Base-by-base conservation (phyloP, 2,888 invertebrate genomes). In the Oscheius sp. region DNA sequence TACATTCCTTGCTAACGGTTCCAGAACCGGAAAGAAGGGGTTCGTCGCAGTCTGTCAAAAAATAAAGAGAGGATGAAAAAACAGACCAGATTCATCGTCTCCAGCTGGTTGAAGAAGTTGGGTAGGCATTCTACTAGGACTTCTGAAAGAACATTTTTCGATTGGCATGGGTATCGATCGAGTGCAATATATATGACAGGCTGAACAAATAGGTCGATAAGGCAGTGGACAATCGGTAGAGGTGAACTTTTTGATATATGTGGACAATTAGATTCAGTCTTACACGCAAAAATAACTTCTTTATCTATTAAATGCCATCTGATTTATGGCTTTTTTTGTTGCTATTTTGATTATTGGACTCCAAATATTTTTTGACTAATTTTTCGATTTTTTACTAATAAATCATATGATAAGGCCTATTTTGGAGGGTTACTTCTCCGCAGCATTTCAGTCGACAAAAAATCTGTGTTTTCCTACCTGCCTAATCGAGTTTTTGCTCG, bases 21-120 rank as follows among this genome's bases (percentile, higher is more conserved):
- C 98, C 98, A 3, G 95, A 96, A 0, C 98, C 98, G 87, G 95
- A 96, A n/a, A 96, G 89, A 72, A 97, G 89, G 0, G 96, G 96
- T 85, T 97, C 97, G 81, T 89, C 89, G 61, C 87, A 86, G 82
- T 89, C 89, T 83, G 64, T 32, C 12, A 17, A 38, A 26, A 12
- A 50, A 9, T 32, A 54, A 8, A 17, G 50, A 14, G 12, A 9
- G 8, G 28, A 22, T 12, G 20, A 59, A 22, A n/a, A 24, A 24
- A 68, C 64, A 9, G 38, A 84, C 85, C 85, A 9, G 82, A 81
- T 51, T 86, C 86, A 68, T 86, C 85, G 26, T 85, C 86, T 59
- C 85, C 83, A 5, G 83, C 83, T 32, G 86, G 85, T 33, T 86
- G 85, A 14, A 86, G 77, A 6, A 86, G 63, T 44, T 86, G 86